Evolutionary conservation across 2,888 invertebrate genomes (phyloP).

Genomic region (Frankliniella intonsa): DNA sequence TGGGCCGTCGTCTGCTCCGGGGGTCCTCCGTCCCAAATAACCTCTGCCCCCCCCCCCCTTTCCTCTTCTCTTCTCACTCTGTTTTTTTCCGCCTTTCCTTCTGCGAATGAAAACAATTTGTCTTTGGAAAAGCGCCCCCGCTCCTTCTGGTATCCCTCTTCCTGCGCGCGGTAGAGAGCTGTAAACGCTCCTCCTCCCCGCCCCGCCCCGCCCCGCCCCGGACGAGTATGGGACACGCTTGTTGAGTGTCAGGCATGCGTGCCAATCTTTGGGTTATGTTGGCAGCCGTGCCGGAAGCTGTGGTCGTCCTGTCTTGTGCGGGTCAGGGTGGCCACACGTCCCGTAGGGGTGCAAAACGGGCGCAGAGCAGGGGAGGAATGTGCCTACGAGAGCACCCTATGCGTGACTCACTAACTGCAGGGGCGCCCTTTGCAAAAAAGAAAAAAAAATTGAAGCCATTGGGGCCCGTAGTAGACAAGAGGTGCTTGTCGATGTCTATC

Average conservation of each 20-base stretch:
- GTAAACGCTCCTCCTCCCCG: neutral
- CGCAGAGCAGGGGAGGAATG: too few relatives aligned
- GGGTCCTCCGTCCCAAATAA: neutral
- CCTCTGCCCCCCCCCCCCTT: neutral
- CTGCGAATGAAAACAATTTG: slow-evolving; percentile 23
- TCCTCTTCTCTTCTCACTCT: neutral
- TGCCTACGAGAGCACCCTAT: too few relatives aligned
- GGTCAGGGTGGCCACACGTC: too few relatives aligned
- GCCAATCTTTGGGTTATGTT: neutral
- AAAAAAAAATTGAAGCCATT: too few relatives aligned
- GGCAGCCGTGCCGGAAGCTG: neutral
- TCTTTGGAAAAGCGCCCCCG: neutral
- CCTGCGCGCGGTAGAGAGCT: neutral
- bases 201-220: too few relatives aligned
- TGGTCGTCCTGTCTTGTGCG: neutral
- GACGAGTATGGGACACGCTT: neutral
- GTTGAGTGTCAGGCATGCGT: slow-evolving; percentile 12
- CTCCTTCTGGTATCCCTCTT: neutral
- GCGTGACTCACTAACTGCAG: too few relatives aligned
- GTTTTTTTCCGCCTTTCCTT: neutral
- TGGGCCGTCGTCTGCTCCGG: too few relatives aligned
- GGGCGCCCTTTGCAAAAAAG: too few relatives aligned
- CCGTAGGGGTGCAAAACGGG: too few relatives aligned
- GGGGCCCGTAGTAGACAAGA: too few relatives aligned
- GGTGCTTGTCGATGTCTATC: too few relatives aligned